Base-by-base conservation (phyloP, 1,140 invertebrate species). In the Apocrypta bakeri region DNA sequence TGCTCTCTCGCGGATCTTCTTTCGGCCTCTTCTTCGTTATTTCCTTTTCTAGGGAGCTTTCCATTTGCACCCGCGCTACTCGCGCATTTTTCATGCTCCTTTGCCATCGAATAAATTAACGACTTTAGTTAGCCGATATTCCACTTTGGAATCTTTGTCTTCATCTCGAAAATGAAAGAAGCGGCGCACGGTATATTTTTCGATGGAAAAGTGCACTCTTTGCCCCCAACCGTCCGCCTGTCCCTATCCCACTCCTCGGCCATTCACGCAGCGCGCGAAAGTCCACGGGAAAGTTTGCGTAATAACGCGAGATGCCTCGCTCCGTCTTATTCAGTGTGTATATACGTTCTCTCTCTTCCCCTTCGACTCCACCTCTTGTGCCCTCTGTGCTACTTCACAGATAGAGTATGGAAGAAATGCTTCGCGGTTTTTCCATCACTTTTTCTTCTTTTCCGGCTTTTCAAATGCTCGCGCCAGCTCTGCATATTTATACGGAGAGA, bases 61-160 rank as follows among this genome's bases (percentile, higher is more conserved):
- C 33, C 79, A 68, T 82, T 68, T 75, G 80, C 69, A 25, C 75
- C 42, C 71, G 80, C 83, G 68, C 81, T 83, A 14, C 78, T 56
- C 72, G 84, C 87, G 71, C 85, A 83, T 87, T 83, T 85, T 88
- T 89, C 86, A 83, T 87, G 84, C 86, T 85, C 77, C 85, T 86
- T 86, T 82, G 84, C 86, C 86, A 88, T 89, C 87, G 88, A 90
- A 89, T 90, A 89, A 90, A 90, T 90, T 90, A 89, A 89, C 87
- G 87, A 89, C 89, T 89, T 90, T 87, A 89, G 87, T 89, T 88
- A 88, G 85, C 86, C 88, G 86, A 89, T 90, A 89, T 88, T 88
- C 86, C 73, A 74, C 48, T 79, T 42, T 63, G 69, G 69, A 56
- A 61, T 77, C 83, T 87, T 87, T 86, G 83, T 87, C 76, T 86